phyloP scores from a whole-genome alignment of 2,888 invertebrate species.

The Pseudococcus longispinus region DNA sequence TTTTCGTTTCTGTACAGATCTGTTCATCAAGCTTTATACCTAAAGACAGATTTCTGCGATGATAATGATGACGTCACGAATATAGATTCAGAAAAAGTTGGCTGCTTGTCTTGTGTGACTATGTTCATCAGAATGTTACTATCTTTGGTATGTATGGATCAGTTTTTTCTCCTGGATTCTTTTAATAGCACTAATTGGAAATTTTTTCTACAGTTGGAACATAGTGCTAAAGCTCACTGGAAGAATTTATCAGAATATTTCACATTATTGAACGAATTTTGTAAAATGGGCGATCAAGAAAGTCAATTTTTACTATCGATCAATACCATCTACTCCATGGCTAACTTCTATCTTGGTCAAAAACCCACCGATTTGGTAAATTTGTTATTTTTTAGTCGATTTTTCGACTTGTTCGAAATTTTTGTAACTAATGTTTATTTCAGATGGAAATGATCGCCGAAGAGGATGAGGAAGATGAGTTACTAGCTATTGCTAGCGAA shows the following conservation, averaged over 20 bases:
- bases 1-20: constrained; percentile 12
- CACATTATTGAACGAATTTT: constrained; percentile 88
- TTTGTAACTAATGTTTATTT: background rate
- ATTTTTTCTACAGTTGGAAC: constrained; percentile 54
- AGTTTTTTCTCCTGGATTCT: too few species aligned
- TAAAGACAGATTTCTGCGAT: constrained; percentile 67
- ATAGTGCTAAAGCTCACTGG: constrained; percentile 68
- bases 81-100: constrained; percentile 68
- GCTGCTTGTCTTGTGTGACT: constrained; percentile 87
- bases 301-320: constrained; percentile 84
- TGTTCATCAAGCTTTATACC: constrained; percentile 61
- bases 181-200: background rate
- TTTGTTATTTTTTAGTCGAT: constrained; percentile 56
- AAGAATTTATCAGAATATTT: constrained; percentile 79
- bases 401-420: background rate
- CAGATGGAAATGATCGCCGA: constrained; percentile 73
- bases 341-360: constrained; percentile 90
- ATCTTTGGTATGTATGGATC: constrained; percentile 71
- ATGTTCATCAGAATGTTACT: constrained; percentile 89
- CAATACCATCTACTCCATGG: constrained; percentile 87
- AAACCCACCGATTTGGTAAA: constrained; percentile 76
- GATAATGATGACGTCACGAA: constrained; percentile 67
- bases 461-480: constrained; percentile 70
- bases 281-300: constrained; percentile 94
- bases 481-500: constrained; percentile 71